Evolutionary conservation across 2,888 invertebrate species (phyloP).

Genomic region (Elegia similella): DNA sequence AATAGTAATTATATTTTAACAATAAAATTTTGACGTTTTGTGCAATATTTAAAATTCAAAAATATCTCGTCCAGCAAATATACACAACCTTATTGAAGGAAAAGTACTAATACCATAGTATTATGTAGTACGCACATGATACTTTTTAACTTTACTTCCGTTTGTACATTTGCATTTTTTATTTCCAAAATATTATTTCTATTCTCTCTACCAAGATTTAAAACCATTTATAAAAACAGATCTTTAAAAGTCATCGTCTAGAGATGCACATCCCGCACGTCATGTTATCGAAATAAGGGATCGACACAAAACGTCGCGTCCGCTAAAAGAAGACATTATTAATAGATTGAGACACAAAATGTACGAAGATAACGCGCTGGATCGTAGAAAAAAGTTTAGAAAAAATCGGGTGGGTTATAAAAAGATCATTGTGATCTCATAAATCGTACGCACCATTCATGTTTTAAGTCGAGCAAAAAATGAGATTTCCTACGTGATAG

Average conservation of each 20-base stretch:
- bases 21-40: no score
- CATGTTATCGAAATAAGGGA: slow-evolving; percentile 58
- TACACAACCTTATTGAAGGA: no score
- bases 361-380: slow-evolving; percentile 61
- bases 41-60: no score
- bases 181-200: background rate
- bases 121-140: no score
- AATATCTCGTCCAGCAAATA: no score
- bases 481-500: slow-evolving; percentile 75
- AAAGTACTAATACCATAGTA: no score
- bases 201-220: background rate
- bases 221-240: slow-evolving; percentile 5
- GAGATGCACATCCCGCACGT: slow-evolving; percentile 44
- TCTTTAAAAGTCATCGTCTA: slow-evolving; percentile 27
- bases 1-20: no score
- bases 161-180: no score
- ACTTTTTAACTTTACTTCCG: no score
- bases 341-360: slow-evolving; percentile 80
- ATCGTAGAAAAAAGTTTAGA: slow-evolving; percentile 41
- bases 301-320: slow-evolving; percentile 60
- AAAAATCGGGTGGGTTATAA: slow-evolving; percentile 64
- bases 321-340: slow-evolving; percentile 75
- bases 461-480: slow-evolving; percentile 68
- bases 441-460: slow-evolving; percentile 79
- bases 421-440: slow-evolving; percentile 76